Evolutionary conservation across 2,888 invertebrate species (phyloP), one percentile per base, ranked within the genome.

Genomic region (Ecliptopera silaceata): DNA sequence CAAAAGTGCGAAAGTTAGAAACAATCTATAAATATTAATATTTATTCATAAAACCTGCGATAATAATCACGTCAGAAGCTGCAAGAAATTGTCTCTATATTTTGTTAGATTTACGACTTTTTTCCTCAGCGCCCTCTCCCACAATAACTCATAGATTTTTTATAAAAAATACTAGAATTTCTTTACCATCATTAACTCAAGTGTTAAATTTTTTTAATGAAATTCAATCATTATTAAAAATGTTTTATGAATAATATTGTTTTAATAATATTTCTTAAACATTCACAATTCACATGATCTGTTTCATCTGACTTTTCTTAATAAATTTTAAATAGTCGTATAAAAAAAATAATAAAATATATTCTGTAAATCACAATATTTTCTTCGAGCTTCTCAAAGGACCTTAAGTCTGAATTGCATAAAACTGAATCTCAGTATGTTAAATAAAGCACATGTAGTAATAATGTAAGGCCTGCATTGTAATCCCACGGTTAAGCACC

Each of bases 81-180:
- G 60, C 39, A 22, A 36, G 13, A 41, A 48, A 36, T 2, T 36
- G 38, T 36, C 20, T 58, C 26, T 63, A 45, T 46, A 63, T 70
- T 38, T 47, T 51, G 44, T 58, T 65, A 72, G 70, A 81, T 80
- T 81, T 80, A 80, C 57, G 74, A 41, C 31, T 6, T 13, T 29
- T 10, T 13, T 12, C 4, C 4, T 15, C 4, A 12, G 13, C 13
- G 13, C 32, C 31, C 41, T 32, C 12, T 49, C 49, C 42, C 49
- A 41, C 32, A 42, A 20, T 49, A 31, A 12, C 31, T 32, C 46
- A 32, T 20, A 41, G 15, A 56, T 53, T 42, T 56, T 50, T 50
- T 50, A 43, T 54, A n/a, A 8, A 36, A 0, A 15, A 36, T 26
- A 26, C 26, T 26, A 26, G 26, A 6, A 8, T 26, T 26, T 8